phyloP scores from a whole-genome alignment of 2,888 invertebrate species.

The Anoplius nigerrimus region DNA sequence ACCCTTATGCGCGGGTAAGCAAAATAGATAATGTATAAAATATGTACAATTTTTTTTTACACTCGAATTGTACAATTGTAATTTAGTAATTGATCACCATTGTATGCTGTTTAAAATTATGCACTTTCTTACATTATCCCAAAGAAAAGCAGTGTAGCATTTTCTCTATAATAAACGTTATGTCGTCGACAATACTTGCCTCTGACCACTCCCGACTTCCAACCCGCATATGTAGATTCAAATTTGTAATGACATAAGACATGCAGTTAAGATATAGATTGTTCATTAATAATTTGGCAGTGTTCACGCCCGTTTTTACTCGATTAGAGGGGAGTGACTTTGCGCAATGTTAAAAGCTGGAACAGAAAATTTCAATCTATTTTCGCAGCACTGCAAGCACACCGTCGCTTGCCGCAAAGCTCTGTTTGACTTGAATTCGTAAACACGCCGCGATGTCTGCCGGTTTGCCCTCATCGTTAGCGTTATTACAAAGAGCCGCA shows the following conservation, averaged over 20 bases:
- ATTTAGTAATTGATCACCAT: slow-evolving; percentile 61
- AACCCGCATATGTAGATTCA: not conserved
- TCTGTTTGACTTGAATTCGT: slow-evolving; percentile 23
- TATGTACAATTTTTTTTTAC: slow-evolving; percentile 67
- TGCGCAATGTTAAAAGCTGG: too few species aligned
- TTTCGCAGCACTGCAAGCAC: not conserved
- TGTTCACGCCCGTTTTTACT: too few species aligned
- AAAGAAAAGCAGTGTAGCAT: slow-evolving; percentile 69
- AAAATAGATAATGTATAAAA: slow-evolving; percentile 51
- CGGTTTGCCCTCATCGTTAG: slow-evolving; percentile 31
- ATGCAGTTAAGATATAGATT: too few species aligned
- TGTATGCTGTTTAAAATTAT: slow-evolving; percentile 58
- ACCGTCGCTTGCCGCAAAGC: not conserved
- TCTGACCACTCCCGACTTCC: slow-evolving; percentile 2
- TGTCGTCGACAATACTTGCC: slow-evolving; percentile 38
- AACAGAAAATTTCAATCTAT: too few species aligned
- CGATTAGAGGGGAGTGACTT: too few species aligned
- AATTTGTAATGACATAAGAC: too few species aligned
- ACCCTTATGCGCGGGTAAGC: not conserved
- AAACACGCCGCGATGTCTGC: slow-evolving; percentile 23
- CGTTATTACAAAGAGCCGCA: slow-evolving; percentile 52
- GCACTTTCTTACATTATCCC: slow-evolving; percentile 69
- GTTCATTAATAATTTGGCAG: too few species aligned
- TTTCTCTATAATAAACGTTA: slow-evolving; percentile 68
- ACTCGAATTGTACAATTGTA: slow-evolving; percentile 67